Base-by-base conservation (phyloP, 1,140 invertebrate species). In the Eciton burchellii region DNA sequence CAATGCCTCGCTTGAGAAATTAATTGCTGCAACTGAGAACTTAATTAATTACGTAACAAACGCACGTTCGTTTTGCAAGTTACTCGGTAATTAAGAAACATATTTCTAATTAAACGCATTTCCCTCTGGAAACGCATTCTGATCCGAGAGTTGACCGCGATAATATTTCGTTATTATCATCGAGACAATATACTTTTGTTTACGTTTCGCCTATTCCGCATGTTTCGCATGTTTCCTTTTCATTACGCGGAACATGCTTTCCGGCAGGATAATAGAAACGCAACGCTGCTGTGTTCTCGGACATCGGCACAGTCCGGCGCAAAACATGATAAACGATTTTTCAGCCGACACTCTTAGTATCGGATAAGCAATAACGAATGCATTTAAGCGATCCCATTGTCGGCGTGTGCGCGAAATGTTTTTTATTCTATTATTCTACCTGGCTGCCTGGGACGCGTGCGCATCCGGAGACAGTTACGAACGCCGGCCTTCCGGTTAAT, bases 311-410 rank as follows among this genome's bases (percentile, higher is more conserved):
- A 54, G 21, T 24, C 29, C 8, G 2, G 29, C 21, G 60, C 49
- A 16, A 56, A 66, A 54, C 14, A 24, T 3, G 47, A 19, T 52
- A 54, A 77, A 68, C 19, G 43, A 68, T 77, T 77, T 77, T 68
- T 26, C 35, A 16, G 43, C 29, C 21, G 49, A 77, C 60, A 66
- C 47, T 77, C 26, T 68, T 62, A 66, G 26, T 66, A 77, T 52
- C 41, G 73, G 45, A n/a, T 54, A 66, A 77, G 19, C 74, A 68
- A 77, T 68, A 77, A 65, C 21, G 29, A 66, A 29, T 54, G 14
- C 26, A 65, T 76, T 76, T 76, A 65, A 76, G 19, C 60, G 19
- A 26, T 2, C n/a, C 26, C 1, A 35, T 74, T 73, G 41, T 74
- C 12, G 68, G 19, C 16, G 29, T 16, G 21, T 24, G 47, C 16